Evolutionary conservation across 2,113 vertebrate genomes (phyloP).

Genomic region (Cavia porcellus): DNA sequence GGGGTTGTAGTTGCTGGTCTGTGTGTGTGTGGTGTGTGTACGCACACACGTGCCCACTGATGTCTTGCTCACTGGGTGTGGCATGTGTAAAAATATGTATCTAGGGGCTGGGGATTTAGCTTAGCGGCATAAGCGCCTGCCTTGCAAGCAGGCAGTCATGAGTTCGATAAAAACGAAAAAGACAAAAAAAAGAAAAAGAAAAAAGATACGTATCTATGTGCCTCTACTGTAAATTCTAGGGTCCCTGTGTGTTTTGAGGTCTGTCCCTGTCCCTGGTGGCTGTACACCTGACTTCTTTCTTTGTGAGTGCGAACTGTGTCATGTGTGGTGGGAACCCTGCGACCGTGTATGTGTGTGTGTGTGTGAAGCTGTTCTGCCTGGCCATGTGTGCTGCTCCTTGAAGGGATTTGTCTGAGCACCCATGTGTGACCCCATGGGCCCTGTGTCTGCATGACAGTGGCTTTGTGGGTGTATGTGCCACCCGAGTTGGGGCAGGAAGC

Average conservation of each 20-base stretch:
- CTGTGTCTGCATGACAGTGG: background rate
- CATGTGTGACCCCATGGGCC: background rate
- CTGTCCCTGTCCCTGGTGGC: background rate
- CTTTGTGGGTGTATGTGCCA: background rate
- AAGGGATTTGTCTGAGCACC: background rate
- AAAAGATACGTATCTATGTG: background rate
- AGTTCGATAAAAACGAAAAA: no score
- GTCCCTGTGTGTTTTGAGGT: background rate
- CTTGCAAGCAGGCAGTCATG: no score
- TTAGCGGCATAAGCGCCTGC: no score
- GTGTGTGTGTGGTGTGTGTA: background rate
- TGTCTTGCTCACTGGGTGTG: background rate
- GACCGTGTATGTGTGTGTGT: no score
- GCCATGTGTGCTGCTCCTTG: background rate
- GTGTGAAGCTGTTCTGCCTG: background rate
- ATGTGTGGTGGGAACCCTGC: fast-evolving
- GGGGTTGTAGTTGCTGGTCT: background rate
- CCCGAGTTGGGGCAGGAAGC: background rate
- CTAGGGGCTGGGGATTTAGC: no score
- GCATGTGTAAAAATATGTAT: background rate
- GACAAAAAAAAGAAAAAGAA: no score
- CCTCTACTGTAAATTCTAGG: background rate
- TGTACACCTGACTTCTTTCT: background rate
- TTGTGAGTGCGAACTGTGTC: background rate
- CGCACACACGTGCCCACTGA: no score